A percentile compares a stretch with the other conserved stretches of the same genome.
phyloP scores from a whole-genome alignment of 1,140 invertebrate genomes.

The Octopus bimaculoides region DNA sequence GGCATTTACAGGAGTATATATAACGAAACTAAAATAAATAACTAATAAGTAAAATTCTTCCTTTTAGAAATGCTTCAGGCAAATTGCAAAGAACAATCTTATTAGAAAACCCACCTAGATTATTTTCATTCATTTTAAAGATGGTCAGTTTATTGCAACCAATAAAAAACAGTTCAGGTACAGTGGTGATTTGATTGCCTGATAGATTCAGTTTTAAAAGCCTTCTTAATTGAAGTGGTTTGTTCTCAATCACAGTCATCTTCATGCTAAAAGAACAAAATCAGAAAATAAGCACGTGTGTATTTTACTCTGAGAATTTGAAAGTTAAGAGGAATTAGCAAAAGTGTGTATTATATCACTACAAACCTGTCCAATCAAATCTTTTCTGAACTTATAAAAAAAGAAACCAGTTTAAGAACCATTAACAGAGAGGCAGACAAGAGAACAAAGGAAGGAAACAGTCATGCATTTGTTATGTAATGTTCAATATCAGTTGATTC shows the following conservation, averaged over 20 bases:
- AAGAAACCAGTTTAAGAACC: not conserved
- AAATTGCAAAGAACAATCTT: too few relatives aligned
- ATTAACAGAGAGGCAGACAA: not conserved
- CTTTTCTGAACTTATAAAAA: not conserved
- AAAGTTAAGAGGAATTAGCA: not conserved
- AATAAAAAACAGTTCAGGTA: conserved; percentile 37
- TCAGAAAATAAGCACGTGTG: not conserved
- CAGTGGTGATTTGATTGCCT: conserved; percentile 29
- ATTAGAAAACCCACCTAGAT: conserved; percentile 28
- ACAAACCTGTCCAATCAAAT: not conserved
- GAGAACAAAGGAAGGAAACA: not conserved
- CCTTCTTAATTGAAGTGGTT: conserved; percentile 25
- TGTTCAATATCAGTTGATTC: too few relatives aligned
- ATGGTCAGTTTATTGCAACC: conserved; percentile 33
- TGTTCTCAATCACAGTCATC: conserved; percentile 20
- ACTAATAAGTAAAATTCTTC: too few relatives aligned
- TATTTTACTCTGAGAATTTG: not conserved
- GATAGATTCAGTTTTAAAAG: conserved; percentile 33
- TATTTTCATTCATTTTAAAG: conserved; percentile 35
- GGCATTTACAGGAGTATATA: too few relatives aligned
- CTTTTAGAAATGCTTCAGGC: too few relatives aligned
- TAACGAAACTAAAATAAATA: too few relatives aligned
- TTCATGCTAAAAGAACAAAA: conserved; percentile 24
- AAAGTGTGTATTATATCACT: not conserved
- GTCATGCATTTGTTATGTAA: too few relatives aligned